Evolutionary conservation across 2,113 vertebrate species (phyloP).

Genomic region (Ailurus styani): DNA sequence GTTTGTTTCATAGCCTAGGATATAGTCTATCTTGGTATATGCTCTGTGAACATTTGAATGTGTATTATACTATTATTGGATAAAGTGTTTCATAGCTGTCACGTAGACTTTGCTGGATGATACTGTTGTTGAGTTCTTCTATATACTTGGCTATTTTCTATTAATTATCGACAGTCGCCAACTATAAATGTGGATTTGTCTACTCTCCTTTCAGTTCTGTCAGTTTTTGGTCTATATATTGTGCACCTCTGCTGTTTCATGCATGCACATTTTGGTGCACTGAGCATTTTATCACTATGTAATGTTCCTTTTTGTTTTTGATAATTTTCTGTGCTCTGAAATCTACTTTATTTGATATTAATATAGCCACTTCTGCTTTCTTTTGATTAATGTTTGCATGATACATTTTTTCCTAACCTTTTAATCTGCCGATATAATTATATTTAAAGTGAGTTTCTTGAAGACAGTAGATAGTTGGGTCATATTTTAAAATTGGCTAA

Average conservation of each 20-base stretch:
- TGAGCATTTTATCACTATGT: background rate
- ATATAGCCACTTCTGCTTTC: background rate
- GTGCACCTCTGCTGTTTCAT: background rate
- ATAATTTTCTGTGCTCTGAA: background rate
- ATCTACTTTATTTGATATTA: background rate
- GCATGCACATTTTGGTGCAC: background rate
- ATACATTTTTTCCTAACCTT: background rate
- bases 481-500: background rate
- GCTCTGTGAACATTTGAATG: background rate
- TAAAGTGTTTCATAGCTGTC: background rate
- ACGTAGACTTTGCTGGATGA: background rate
- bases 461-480: background rate
- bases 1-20: background rate
- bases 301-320: background rate
- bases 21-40: background rate
- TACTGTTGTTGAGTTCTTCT: background rate
- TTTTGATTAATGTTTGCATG: background rate
- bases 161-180: background rate
- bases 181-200: background rate
- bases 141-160: background rate
- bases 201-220: background rate
- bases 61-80: background rate
- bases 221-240: background rate
- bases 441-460: background rate
- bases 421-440: background rate